Base-by-base conservation (phyloP, 2,888 invertebrate genomes). In the Leucoptera coffeella region DNA sequence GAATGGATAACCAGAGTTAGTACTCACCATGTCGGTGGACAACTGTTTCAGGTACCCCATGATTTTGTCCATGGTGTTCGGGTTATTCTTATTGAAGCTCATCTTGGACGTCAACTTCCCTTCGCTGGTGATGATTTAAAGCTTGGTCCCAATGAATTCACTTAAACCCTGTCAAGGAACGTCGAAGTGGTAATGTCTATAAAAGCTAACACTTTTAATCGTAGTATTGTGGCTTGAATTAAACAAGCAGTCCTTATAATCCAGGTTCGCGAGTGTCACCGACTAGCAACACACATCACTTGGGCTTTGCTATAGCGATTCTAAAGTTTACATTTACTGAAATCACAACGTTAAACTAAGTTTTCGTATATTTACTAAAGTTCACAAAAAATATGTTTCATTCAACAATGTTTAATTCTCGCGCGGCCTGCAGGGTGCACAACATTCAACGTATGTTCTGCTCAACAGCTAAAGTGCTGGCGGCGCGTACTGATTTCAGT, bases 31-130 rank as follows among this genome's bases (percentile, higher is more conserved):
- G 47, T 71, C 69, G 14, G 58, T 62, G 47, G 72, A 71, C 32
- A 72, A 54, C 49, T 72, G 69, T 42, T 58, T 61, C 35, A 72
- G 50, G 42, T 64, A 65, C 38, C 54, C 72, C 67, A 71, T 62
- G 35, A 72, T 53, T 44, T 71, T 72, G 54, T 60, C 71, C 60
- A 72, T 43, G 20, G 69, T 49, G 39, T 65, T 67, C 42, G 69
- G 64, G 44, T 67, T 69, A 38, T 69, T 62, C 50, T 67, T 69
- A 43, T 71, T 69, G 45, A 71, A 71, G 42, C 71, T 72, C 71
- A 72, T 72, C 48, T 58, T 65, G 53, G 42, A n/a, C n/a, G n/a
- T n/a, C n/a, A n/a, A n/a, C n/a, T n/a, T n/a, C n/a, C n/a, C n/a
- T n/a, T n/a, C n/a, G n/a, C n/a, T n/a, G n/a, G n/a, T n/a, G n/a